Conservation (phyloP, 92 coral and sea anemone genomes). For the Epizoanthus illoricatus region DNA sequence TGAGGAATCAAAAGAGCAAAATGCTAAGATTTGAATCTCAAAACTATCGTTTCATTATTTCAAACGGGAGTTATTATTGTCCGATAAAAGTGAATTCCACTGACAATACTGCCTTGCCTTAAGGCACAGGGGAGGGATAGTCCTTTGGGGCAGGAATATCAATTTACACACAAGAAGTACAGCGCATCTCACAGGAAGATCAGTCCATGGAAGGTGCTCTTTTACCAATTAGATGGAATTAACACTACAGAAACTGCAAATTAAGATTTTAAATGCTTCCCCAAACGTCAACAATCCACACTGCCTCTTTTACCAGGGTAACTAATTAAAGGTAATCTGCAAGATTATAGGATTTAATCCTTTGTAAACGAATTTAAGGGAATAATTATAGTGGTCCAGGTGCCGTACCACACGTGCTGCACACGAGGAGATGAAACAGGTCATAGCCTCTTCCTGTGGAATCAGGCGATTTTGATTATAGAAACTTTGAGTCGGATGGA, state of each 20-base stretch:
- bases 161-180: background rate
- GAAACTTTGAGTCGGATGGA: slow-evolving; percentile 12
- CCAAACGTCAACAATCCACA: background rate
- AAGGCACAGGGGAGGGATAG: too few species aligned
- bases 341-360: slow-evolving; percentile 8
- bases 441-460: slow-evolving; percentile 10
- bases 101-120: background rate
- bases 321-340: slow-evolving; percentile 21
- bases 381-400: slow-evolving; percentile 14
- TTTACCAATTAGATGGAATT: slow-evolving; percentile 39
- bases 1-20: slow-evolving; percentile 17
- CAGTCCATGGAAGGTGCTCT: slow-evolving; percentile 1
- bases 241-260: slow-evolving; percentile 24
- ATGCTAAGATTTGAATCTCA: background rate
- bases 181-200: slow-evolving; percentile 2
- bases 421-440: slow-evolving; percentile 30
- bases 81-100: background rate
- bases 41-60: slow-evolving; percentile 2
- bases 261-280: slow-evolving; percentile 14
- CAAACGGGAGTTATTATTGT: background rate
- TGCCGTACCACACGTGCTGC: slow-evolving; percentile 30
- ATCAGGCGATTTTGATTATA: slow-evolving; percentile 8
- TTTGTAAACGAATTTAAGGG: slow-evolving; percentile 13
- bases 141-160: background rate
- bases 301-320: slow-evolving; percentile 8